A percentile compares a stretch with the other conserved stretches of the same genome.
phyloP scores from a whole-genome alignment of 1,140 invertebrate species.

The Thalassaphorura encarpata region DNA sequence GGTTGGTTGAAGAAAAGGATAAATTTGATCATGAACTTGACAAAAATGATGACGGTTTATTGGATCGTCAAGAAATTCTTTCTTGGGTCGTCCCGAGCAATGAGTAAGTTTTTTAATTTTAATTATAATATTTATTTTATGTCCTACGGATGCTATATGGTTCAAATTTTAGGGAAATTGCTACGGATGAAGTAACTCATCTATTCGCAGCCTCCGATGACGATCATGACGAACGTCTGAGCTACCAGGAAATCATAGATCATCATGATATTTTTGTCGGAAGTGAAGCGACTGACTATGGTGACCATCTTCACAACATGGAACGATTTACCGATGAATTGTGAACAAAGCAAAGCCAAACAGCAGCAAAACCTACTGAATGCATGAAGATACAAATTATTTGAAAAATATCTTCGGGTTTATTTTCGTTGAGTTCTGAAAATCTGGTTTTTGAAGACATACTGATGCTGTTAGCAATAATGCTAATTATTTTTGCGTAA shows the following conservation, averaged over 20 bases:
- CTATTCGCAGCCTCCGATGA: conserved; percentile 62
- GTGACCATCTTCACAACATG: conserved; percentile 71
- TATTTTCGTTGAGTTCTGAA: too few species aligned
- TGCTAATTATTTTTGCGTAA: too few species aligned
- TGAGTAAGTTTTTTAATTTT: conserved; percentile 49
- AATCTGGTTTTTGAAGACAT: too few species aligned
- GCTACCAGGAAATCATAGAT: conserved; percentile 73
- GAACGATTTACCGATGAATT: conserved; percentile 73
- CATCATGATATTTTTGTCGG: conserved; percentile 90
- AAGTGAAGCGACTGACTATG: conserved; percentile 92
- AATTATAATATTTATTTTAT: conserved; percentile 6
- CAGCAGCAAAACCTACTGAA: too few species aligned
- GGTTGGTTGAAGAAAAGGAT: conserved; percentile 72
- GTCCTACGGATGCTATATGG: conserved; percentile 23
- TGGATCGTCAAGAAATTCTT: conserved; percentile 68
- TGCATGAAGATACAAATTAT: too few species aligned
- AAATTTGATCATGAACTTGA: conserved; percentile 86
- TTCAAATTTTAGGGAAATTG: conserved; percentile 57
- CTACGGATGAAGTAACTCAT: conserved; percentile 82
- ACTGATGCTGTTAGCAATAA: too few species aligned
- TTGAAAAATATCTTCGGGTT: too few species aligned
- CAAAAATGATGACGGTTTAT: conserved; percentile 68
- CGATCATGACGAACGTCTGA: conserved; percentile 71
- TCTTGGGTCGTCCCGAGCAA: conserved; percentile 88
- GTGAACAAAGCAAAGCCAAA: too few species aligned